These are phyloP conservation scores for Xylocampa areola DNA, from an alignment of 2,888 invertebrate genomes.

Conservation along the genomic window DNA sequence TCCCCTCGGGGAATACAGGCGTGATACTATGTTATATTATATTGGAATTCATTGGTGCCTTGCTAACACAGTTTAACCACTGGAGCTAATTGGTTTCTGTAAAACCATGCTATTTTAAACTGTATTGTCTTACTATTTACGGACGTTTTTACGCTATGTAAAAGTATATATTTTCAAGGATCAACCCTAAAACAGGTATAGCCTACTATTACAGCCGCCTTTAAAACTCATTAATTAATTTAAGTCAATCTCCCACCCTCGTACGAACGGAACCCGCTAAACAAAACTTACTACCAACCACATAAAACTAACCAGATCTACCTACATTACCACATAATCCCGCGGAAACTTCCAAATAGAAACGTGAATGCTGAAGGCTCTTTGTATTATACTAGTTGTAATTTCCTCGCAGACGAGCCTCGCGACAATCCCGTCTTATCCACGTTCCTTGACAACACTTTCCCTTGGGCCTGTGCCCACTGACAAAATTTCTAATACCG, in stretches of 20 bases:
- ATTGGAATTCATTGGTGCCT: too few species aligned
- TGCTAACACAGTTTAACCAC: too few species aligned
- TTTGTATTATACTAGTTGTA: conserved; percentile 82
- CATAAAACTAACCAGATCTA: conserved; percentile 53
- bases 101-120: too few species aligned
- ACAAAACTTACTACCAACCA: conserved; percentile 41
- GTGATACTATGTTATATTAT: too few species aligned
- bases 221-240: conserved; percentile 43
- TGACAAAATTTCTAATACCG: conserved; percentile 59
- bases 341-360: conserved; percentile 67
- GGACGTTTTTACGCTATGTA: background rate
- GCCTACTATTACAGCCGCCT: background rate
- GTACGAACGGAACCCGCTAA: conserved; percentile 8
- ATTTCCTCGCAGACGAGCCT: conserved; percentile 81
- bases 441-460: conserved; percentile 87
- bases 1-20: too few species aligned
- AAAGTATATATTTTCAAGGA: background rate
- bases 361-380: conserved; percentile 70
- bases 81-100: too few species aligned
- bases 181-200: background rate
- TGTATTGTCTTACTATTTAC: too few species aligned
- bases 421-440: conserved; percentile 86
- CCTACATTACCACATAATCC: conserved; percentile 53
- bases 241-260: conserved; percentile 30
- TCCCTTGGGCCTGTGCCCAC: conserved; percentile 76